Percentiles rank a stretch among this genome's conserved stretches.
Evolutionary conservation across 1,140 invertebrate genomes (phyloP).

Genomic region (Drosophila albomicans): DNA sequence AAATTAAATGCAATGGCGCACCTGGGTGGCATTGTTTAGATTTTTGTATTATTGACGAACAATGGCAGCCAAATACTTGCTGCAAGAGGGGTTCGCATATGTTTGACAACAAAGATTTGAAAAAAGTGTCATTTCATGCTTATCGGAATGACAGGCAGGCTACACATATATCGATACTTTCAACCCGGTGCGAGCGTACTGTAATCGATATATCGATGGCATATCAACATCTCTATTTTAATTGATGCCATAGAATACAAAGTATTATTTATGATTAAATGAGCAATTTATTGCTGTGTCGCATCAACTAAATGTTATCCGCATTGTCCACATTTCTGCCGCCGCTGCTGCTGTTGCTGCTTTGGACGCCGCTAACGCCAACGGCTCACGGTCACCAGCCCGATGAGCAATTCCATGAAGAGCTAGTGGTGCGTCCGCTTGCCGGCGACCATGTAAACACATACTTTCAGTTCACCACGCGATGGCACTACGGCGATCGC

Average conservation of each 20-base stretch:
- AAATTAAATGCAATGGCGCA: not conserved
- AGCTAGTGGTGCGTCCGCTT: constrained; percentile 92
- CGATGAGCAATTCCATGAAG: constrained; percentile 91
- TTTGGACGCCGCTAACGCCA: constrained; percentile 1
- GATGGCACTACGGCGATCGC: constrained; percentile 88
- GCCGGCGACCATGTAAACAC: constrained; percentile 91
- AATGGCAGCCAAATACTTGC: too few relatives aligned
- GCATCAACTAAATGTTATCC: constrained; percentile 29
- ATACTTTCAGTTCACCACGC: constrained; percentile 94
- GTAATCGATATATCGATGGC: constrained; percentile 29
- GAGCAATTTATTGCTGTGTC: constrained; percentile 29
- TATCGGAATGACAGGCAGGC: not conserved
- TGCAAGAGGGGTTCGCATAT: too few relatives aligned
- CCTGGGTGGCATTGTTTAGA: not conserved
- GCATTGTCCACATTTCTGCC: constrained; percentile 10
- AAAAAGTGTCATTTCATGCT: not conserved
- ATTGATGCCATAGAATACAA: constrained; percentile 30
- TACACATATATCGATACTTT: not conserved
- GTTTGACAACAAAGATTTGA: too few relatives aligned
- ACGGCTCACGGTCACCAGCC: constrained; percentile 14
- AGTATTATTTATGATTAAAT: constrained; percentile 30
- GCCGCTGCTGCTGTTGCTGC: constrained; percentile 21
- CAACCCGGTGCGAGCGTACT: too few relatives aligned
- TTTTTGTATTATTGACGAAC: too few relatives aligned
- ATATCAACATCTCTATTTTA: constrained; percentile 33